Conservation (phyloP, 2,113 vertebrate genomes). For the Myrmophylax atrothorax region DNA sequence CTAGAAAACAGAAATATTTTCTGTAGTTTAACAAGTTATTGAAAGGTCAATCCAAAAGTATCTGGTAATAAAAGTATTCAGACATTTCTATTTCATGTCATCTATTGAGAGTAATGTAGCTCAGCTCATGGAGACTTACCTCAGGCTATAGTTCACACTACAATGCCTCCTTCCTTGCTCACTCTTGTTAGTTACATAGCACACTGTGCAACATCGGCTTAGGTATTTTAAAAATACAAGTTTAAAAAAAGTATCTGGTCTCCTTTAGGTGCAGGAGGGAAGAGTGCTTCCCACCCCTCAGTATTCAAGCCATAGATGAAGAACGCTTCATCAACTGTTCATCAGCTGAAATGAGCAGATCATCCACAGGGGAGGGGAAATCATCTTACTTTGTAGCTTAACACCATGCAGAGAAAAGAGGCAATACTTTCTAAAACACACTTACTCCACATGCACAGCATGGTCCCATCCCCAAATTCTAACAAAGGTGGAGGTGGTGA, state of each 20-base stretch:
- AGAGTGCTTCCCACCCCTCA: neutral
- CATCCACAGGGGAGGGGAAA: neutral
- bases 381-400: conserved; percentile 8
- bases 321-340: neutral
- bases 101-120: neutral
- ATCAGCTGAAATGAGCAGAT: neutral
- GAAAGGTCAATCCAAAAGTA: conserved; percentile 36
- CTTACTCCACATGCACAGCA: neutral
- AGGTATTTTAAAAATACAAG: conserved; percentile 24
- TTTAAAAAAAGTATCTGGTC: neutral
- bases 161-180: neutral
- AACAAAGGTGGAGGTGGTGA: neutral
- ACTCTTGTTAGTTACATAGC: conserved; percentile 42
- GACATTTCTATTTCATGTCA: conserved; percentile 46
- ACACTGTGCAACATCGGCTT: neutral
- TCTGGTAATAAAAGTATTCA: conserved; percentile 16
- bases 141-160: conserved; percentile 43
- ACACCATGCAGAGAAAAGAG: neutral
- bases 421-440: neutral
- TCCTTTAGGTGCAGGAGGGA: neutral
- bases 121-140: conserved; percentile 45
- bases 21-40: conserved; percentile 52
- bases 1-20: conserved; percentile 38
- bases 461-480: neutral
- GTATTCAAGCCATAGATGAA: neutral